A percentile compares a stretch with the other conserved stretches of the same genome.
Conservation (phyloP, 2,113 vertebrate genomes). For the Sterna hirundo region DNA sequence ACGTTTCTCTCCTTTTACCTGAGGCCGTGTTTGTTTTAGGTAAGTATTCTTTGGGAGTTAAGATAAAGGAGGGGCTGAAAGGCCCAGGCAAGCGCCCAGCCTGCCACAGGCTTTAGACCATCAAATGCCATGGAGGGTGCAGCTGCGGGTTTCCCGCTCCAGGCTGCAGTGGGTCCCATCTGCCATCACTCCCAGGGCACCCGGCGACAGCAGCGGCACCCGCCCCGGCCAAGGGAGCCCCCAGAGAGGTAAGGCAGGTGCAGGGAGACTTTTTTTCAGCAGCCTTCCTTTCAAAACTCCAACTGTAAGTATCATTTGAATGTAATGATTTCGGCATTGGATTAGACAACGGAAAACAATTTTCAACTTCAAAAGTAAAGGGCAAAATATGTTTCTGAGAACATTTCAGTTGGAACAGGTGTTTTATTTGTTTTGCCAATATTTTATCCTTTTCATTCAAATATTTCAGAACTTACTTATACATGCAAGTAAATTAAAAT, state of each 20-base stretch:
- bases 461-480: neutral
- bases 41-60: neutral
- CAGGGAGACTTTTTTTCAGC: neutral
- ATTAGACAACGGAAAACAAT: fast-evolving
- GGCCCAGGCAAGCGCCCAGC: neutral
- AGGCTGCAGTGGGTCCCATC: neutral
- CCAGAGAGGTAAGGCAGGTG: slow-evolving; percentile 15
- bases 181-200: neutral
- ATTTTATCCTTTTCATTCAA: neutral
- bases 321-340: neutral
- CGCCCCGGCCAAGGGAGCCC: neutral
- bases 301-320: neutral
- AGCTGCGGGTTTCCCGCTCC: neutral
- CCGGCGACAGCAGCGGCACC: neutral
- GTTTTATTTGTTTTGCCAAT: neutral
- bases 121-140: neutral
- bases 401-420: neutral
- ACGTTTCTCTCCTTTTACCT: neutral
- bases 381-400: neutral
- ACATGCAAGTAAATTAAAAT: neutral
- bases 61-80: slow-evolving; percentile 20
- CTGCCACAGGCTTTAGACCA: neutral
- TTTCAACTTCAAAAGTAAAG: neutral
- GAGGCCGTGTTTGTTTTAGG: slow-evolving; percentile 40
- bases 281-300: neutral